These are phyloP conservation scores for Tragopan temminckii DNA, from an alignment of 2,797 vertebrate species.

Conservation along the genomic window DNA sequence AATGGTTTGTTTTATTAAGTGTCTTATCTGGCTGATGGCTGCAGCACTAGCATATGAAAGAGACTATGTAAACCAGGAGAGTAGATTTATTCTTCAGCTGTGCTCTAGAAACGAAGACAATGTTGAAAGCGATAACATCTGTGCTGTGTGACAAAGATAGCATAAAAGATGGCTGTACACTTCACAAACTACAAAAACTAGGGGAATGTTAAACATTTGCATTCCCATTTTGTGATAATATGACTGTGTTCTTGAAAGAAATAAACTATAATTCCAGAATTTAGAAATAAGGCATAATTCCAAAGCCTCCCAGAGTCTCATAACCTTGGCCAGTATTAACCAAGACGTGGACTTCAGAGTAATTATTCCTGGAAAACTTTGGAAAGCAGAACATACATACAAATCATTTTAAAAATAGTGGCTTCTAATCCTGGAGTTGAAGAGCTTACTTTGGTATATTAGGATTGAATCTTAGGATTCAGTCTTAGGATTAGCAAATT, in stretches of 20 bases:
- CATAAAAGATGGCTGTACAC: neutral
- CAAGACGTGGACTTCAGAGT: neutral
- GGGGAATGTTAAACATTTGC: neutral
- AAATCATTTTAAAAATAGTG: rapidly evolving
- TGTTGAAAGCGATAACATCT: conserved; percentile 35
- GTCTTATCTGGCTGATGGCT: conserved; percentile 58
- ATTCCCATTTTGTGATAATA: neutral
- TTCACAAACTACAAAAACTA: neutral
- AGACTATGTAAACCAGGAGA: conserved; percentile 2
- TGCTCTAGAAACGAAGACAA: neutral
- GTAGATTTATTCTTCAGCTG: conserved; percentile 45
- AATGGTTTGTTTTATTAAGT: conserved; percentile 58
- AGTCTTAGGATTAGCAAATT: neutral
- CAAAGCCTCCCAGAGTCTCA: neutral
- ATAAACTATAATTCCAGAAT: neutral
- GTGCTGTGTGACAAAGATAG: neutral
- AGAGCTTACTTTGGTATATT: rapidly evolving
- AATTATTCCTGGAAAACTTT: neutral
- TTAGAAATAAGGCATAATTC: conserved; percentile 12
- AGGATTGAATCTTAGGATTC: neutral
- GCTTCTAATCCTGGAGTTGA: neutral
- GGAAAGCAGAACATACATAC: neutral
- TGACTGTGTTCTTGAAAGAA: neutral
- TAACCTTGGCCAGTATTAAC: neutral
- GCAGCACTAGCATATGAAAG: conserved; percentile 9